These are phyloP conservation scores for Hemitrygon akajei DNA, from an alignment of 2,797 vertebrate species.

Conservation along the genomic window DNA sequence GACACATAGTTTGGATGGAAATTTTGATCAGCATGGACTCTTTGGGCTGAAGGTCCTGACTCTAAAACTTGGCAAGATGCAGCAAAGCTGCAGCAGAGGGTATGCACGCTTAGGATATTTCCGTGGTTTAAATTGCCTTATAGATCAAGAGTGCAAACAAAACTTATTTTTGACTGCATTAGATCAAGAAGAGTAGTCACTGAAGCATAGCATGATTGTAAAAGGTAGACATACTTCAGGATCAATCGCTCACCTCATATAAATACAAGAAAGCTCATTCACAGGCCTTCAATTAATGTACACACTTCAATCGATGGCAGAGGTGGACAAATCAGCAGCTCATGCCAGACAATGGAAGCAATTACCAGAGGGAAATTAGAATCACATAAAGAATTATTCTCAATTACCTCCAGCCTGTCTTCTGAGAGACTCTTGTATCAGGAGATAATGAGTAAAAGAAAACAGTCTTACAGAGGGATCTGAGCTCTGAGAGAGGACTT, in stretches of 20 bases:
- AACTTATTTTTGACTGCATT: neutral
- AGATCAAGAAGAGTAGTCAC: neutral
- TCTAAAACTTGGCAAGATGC: too few species aligned
- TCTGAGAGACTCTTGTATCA: neutral
- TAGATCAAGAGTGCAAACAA: neutral
- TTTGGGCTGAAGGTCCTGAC: too few species aligned
- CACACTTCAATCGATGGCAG: neutral
- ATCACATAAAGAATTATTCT: neutral
- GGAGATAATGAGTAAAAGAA: neutral
- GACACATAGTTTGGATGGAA: too few species aligned
- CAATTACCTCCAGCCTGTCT: neutral
- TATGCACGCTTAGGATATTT: too few species aligned
- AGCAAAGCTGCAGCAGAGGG: too few species aligned
- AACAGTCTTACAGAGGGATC: too few species aligned
- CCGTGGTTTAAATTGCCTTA: too few species aligned
- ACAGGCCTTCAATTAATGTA: neutral
- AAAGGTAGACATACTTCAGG: neutral
- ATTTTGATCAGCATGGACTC: too few species aligned
- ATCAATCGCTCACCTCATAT: conserved; percentile 18
- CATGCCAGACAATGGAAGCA: neutral
- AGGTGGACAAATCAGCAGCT: neutral
- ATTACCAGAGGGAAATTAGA: neutral
- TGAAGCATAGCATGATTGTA: neutral
- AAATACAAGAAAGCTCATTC: neutral
- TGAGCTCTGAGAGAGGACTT: too few species aligned